Conservation (phyloP, 1,140 invertebrate genomes). For the Apis dorsata region DNA sequence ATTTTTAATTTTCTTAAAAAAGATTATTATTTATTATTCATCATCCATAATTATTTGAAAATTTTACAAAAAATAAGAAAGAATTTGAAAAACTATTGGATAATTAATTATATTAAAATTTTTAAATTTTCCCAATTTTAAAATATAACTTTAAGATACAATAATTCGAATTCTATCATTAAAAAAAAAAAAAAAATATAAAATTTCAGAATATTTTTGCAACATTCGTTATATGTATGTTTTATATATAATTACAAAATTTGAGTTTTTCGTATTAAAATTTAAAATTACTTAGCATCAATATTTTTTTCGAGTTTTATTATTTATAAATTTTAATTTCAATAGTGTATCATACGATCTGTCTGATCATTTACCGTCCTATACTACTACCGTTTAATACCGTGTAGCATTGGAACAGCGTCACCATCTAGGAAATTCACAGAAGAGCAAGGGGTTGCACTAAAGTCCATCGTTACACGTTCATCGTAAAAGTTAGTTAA, state of each 20-base stretch:
- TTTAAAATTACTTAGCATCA: neutral
- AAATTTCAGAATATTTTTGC: too few relatives aligned
- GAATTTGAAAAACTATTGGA: too few relatives aligned
- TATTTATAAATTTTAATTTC: neutral
- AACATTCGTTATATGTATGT: too few relatives aligned
- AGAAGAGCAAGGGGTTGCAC: constrained; percentile 32
- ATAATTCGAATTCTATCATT: neutral
- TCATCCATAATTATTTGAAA: too few relatives aligned
- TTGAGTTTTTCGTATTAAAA: neutral
- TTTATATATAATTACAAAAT: neutral
- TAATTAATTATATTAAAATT: too few relatives aligned
- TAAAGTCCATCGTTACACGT: constrained; percentile 53
- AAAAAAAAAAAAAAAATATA: too few relatives aligned
- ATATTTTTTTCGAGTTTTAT: neutral
- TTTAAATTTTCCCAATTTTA: too few relatives aligned
- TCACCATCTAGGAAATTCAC: constrained; percentile 47
- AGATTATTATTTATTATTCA: too few relatives aligned
- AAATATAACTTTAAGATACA: neutral
- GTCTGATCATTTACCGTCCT: constrained; percentile 21
- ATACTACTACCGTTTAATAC: constrained; percentile 34
- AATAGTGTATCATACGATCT: neutral
- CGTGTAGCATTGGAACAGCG: constrained; percentile 34
- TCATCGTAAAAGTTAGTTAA: constrained; percentile 67
- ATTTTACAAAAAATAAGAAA: too few relatives aligned
- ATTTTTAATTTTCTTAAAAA: too few relatives aligned